Base-by-base conservation (phyloP, 2,888 invertebrate genomes). In the Xanthia icteritia region DNA sequence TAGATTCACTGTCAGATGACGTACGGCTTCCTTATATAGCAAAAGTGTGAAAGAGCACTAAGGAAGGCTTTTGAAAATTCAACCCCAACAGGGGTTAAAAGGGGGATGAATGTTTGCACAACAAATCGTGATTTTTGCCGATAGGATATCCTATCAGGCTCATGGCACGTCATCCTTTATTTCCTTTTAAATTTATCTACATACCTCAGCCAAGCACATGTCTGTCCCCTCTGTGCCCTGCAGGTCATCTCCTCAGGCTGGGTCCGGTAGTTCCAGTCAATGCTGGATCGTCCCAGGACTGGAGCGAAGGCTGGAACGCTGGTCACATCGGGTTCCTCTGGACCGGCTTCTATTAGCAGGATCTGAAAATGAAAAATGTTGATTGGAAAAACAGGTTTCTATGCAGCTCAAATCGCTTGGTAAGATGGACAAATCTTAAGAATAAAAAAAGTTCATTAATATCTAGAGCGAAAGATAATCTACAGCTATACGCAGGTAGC, bases 241-340 rank as follows among this genome's bases (percentile, higher is more conserved):
- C 98, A 98, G 0, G 97, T 97, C 84, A 97, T 90, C 80, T 97
- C 95, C 77, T 97, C 97, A 0, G 97, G 97, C 89, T 97, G 97
- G 0, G 98, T 98, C 70, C 97, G 94, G 91, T 98, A 98, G 86
- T 96, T 96, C 98, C 98, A 98, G 91, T 98, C 98, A 51, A 98
- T 97, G 88, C 96, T 97, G 39, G 97, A 97, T 4, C 96, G 91
- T 74, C 96, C 97, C 2, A 98, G 92, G 11, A 94, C 94, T 15
- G 97, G 97, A 0, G 98, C 97, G 23, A 98, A 97, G 0, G 97
- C 96, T 11, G 98, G 98, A 0, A 98, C 97, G 63, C 97, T 97
- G 0, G 97, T 97, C 0, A 97, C 97, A 58, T 97, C 96, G 0
- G 98, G 98, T 90, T 98, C 97, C 90, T 98, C 98, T 8, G 96